phyloP scores from a whole-genome alignment of 1,140 invertebrate species.

The Drosophila melanica region DNA sequence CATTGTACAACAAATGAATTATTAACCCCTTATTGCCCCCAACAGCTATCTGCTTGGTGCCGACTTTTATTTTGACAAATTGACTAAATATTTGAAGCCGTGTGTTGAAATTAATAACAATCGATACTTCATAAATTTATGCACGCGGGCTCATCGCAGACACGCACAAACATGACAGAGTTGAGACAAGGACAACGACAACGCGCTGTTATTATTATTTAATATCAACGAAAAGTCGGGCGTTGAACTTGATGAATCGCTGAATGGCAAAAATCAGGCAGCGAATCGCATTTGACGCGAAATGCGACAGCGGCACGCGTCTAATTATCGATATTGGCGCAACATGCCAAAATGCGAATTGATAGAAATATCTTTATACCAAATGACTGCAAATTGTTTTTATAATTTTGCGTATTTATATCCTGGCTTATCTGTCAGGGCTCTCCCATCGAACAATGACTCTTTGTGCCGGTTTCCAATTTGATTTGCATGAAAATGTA shows the following conservation, averaged over 20 bases:
- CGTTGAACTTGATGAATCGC: conserved; percentile 46
- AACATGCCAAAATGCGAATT: conserved; percentile 21
- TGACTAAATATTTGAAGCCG: conserved; percentile 75
- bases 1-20: conserved; percentile 74
- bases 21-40: conserved; percentile 65
- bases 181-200: background rate
- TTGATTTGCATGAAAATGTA: conserved; percentile 82
- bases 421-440: conserved; percentile 37
- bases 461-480: conserved; percentile 58
- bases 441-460: conserved; percentile 32
- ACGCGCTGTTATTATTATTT: conserved; percentile 30
- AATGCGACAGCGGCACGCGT: conserved; percentile 24
- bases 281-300: conserved; percentile 4
- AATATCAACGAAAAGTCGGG: conserved; percentile 29
- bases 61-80: conserved; percentile 72
- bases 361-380: conserved; percentile 23
- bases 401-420: conserved; percentile 60
- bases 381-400: conserved; percentile 70
- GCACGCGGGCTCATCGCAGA: conserved; percentile 54
- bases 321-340: conserved; percentile 44
- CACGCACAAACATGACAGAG: conserved; percentile 55
- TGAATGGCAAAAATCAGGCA: conserved; percentile 24
- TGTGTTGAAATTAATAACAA: conserved; percentile 73
- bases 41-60: conserved; percentile 1
- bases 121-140: conserved; percentile 80